Conservation (phyloP, 2,888 invertebrate species). For the Philonicus albiceps region DNA sequence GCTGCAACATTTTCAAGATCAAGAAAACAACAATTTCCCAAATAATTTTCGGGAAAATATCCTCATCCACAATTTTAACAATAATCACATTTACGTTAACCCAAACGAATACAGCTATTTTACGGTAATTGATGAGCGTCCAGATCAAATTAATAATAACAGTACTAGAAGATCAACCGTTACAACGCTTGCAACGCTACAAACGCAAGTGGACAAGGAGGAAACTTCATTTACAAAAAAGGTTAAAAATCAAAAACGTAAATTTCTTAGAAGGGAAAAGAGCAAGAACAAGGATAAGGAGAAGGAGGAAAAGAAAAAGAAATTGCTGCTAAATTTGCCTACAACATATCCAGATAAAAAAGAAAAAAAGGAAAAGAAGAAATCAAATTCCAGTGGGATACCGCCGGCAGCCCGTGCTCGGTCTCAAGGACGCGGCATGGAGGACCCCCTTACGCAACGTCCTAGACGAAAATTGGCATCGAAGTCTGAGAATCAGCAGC, state of each 20-base stretch:
- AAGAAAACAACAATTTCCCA: constrained; percentile 51
- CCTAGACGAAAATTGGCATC: constrained; percentile 55
- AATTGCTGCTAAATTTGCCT: background rate
- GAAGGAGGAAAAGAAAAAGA: background rate
- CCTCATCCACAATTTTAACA: constrained; percentile 48
- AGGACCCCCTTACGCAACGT: constrained; percentile 61
- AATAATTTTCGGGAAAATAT: constrained; percentile 10
- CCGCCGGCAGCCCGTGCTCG: constrained; percentile 55
- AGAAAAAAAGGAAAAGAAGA: constrained; percentile 47
- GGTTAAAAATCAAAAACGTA: background rate
- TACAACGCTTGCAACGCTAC: constrained; percentile 40
- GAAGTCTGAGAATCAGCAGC: constrained; percentile 49
- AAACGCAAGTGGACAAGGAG: background rate
- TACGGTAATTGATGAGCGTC: constrained; percentile 47
- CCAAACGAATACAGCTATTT: constrained; percentile 48
- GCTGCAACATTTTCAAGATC: constrained; percentile 48
- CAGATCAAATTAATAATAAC: constrained; percentile 12
- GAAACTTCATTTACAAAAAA: background rate
- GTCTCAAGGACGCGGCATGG: constrained; percentile 55
- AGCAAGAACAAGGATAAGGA: constrained; percentile 15
- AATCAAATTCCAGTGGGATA: constrained; percentile 57
- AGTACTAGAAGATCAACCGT: constrained; percentile 49
- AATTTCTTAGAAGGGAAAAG: background rate
- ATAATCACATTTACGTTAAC: constrained; percentile 50
- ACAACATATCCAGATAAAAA: constrained; percentile 13